Evolutionary conservation across 2,888 invertebrate species (phyloP).

Genomic region (Sycophila texana): DNA sequence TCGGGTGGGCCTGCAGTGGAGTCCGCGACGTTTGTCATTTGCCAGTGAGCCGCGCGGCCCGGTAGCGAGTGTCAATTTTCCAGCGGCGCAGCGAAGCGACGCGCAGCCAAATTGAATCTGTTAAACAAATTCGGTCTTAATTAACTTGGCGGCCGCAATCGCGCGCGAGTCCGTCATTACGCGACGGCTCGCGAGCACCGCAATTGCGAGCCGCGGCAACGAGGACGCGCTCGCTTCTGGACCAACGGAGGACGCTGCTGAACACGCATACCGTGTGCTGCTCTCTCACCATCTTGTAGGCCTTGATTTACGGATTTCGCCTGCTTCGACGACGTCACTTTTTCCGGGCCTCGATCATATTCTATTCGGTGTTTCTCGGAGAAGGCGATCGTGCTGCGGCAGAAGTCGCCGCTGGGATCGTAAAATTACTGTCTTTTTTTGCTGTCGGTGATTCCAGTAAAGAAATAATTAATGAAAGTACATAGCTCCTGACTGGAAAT

Average conservation of each 20-base stretch:
- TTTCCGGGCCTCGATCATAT: too few species aligned
- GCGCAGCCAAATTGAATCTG: conserved; percentile 50
- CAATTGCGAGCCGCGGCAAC: conserved; percentile 36
- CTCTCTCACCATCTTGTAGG: too few species aligned
- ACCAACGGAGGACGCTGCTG: conserved; percentile 40
- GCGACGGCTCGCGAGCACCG: conserved; percentile 13
- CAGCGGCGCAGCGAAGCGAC: conserved; percentile 3
- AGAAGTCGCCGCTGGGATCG: too few species aligned
- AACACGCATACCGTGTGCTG: too few species aligned
- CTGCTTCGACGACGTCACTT: too few species aligned
- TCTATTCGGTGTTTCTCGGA: too few species aligned
- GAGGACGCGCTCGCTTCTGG: conserved; percentile 4
- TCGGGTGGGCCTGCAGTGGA: not conserved
- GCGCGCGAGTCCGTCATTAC: not conserved
- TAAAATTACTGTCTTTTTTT: too few species aligned
- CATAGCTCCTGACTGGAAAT: too few species aligned
- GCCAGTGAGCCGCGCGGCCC: not conserved
- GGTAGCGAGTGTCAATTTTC: conserved; percentile 27
- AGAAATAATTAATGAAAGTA: too few species aligned
- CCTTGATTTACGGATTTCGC: too few species aligned
- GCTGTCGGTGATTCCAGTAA: too few species aligned
- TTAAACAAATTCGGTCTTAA: conserved; percentile 56
- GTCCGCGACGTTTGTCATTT: conserved; percentile 25
- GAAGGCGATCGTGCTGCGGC: too few species aligned
- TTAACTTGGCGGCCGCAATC: conserved; percentile 43